Evolutionary conservation across 2,113 vertebrate genomes (phyloP).

Genomic region (Cairina moschata): DNA sequence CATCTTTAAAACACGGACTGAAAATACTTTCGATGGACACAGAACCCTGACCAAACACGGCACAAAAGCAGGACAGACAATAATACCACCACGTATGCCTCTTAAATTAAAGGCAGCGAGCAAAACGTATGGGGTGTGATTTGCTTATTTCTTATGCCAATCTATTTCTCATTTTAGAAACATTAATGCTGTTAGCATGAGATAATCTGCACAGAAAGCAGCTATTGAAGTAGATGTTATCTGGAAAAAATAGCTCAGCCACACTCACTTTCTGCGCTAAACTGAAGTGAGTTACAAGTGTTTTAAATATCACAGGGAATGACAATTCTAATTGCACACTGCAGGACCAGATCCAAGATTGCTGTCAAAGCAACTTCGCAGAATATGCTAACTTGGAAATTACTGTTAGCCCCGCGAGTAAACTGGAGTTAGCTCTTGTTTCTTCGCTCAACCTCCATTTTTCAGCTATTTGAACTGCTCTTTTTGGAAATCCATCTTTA

Average conservation of each 20-base stretch:
- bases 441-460: not conserved
- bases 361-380: constrained; percentile 50
- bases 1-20: not conserved
- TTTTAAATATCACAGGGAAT: constrained; percentile 36
- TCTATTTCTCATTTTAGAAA: constrained; percentile 1
- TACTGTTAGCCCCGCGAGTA: not conserved
- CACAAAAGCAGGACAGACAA: not conserved
- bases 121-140: not conserved
- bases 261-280: not conserved
- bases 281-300: not conserved
- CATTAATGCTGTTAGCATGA: not conserved
- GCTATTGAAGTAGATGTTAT: not conserved
- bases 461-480: not conserved
- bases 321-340: constrained; percentile 40
- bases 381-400: constrained; percentile 31
- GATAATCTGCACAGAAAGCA: constrained; percentile 18
- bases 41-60: not conserved
- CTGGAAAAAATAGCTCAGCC: not conserved
- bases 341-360: constrained; percentile 22
- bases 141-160: not conserved
- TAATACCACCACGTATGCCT: not conserved
- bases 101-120: not conserved
- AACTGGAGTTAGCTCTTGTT: not conserved
- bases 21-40: not conserved
- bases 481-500: not conserved